Evolutionary conservation across 2,888 invertebrate species (phyloP).

Genomic region (Drosophila antonietae): DNA sequence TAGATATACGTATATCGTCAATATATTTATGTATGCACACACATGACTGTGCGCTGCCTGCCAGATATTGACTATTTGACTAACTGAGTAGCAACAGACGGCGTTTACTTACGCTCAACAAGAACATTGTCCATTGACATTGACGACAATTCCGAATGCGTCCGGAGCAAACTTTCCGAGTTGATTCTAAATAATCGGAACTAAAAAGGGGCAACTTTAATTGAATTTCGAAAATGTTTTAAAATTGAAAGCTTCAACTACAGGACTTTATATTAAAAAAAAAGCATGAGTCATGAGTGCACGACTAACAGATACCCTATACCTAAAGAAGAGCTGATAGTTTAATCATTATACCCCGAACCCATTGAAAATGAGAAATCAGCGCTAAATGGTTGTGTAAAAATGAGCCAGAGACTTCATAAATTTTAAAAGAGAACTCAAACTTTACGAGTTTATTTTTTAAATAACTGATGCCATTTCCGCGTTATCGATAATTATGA

Average conservation of each 20-base stretch:
- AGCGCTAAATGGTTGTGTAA: too few relatives aligned
- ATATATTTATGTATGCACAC: not conserved
- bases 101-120: conserved; percentile 12
- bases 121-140: conserved; percentile 30
- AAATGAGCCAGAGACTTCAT: too few relatives aligned
- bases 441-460: too few relatives aligned
- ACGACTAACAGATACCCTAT: not conserved
- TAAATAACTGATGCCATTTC: too few relatives aligned
- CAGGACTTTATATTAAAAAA: not conserved
- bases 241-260: not conserved
- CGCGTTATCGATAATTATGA: too few relatives aligned
- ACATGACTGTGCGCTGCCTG: conserved; percentile 21
- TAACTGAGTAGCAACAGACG: conserved; percentile 16
- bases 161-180: not conserved
- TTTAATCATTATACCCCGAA: too few relatives aligned
- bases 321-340: too few relatives aligned
- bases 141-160: conserved; percentile 36
- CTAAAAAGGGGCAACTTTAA: not conserved
- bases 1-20: conserved; percentile 9
- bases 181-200: not conserved
- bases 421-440: too few relatives aligned
- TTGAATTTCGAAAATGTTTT: not conserved
- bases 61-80: conserved; percentile 41
- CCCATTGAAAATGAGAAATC: too few relatives aligned
- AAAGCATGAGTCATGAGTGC: not conserved